phyloP scores from a whole-genome alignment of 2,797 vertebrate species.

The Malurus splendens region DNA sequence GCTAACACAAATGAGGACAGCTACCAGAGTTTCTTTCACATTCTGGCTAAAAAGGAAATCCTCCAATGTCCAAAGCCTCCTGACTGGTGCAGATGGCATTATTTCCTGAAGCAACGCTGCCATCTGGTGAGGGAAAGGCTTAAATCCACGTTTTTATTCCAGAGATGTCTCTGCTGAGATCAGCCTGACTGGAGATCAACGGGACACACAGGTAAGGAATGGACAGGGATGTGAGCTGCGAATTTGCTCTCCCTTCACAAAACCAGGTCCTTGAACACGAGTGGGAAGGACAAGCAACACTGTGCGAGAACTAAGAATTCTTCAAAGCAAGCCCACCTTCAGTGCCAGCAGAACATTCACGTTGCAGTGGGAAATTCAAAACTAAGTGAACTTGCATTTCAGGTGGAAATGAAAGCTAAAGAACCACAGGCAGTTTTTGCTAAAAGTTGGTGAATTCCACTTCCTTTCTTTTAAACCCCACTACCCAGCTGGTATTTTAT shows the following conservation, averaged over 20 bases:
- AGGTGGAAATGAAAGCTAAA: neutral
- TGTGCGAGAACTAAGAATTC: neutral
- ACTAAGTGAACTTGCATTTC: neutral
- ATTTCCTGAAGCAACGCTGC: constrained; percentile 47
- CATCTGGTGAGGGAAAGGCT: constrained; percentile 34
- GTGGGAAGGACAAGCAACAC: neutral
- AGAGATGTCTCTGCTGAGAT: too few species aligned
- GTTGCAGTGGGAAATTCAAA: neutral
- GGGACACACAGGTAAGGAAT: neutral
- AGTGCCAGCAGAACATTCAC: neutral
- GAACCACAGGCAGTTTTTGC: neutral
- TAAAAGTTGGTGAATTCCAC: neutral
- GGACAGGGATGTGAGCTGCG: neutral
- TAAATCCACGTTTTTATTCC: neutral
- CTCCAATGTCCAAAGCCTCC: neutral
- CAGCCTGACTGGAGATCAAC: neutral
- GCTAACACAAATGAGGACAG: neutral
- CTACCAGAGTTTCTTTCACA: neutral
- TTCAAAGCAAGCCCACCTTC: neutral
- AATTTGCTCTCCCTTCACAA: neutral
- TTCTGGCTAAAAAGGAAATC: neutral
- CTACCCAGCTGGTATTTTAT: neutral
- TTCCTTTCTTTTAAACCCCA: neutral
- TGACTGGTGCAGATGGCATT: neutral
- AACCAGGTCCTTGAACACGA: neutral